Base-by-base conservation (phyloP, 2,797 vertebrate genomes). In the Sarcoramphus papa region DNA sequence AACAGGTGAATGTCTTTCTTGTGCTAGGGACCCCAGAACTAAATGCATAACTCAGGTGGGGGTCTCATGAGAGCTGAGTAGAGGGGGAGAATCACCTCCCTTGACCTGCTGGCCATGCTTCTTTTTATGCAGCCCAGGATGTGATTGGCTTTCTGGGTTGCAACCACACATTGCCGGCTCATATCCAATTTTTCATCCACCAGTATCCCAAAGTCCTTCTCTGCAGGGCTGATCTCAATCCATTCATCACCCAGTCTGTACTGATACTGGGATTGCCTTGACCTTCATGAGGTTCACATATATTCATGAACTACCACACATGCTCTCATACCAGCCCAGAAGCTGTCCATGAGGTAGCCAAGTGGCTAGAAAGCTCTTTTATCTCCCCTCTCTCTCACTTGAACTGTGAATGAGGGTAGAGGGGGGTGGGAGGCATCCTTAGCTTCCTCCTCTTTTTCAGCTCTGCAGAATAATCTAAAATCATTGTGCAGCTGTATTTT, bases 61-160 rank as follows among this genome's bases (percentile, higher is more conserved):
- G 0, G 1, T 23, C 12, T 50, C 37, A 37, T 6, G 2, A 53
- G 27, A 18, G 4, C 5, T 16, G 33, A 62, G 12, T 27, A 73
- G 37, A 40, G 37, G 27, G 50, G 8, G 7, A 85, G 53, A 50
- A 82, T 59, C 25, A 21, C 8, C 3, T 5, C 6, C 5, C 22
- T 63, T 35, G 21, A 31, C 1, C 1, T 50, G 16, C 33, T 51
- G 28, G 2, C 30, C 48, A 21, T 0, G 0, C 6, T 65, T 23
- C 37, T 81, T 48, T 30, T 78, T 12, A 43, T 67, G 37, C 14
- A 72, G 27, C 51, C 8, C 33, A 67, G 40, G 31, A 31, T 25
- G 6, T 2, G 4, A 19, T 48, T 69, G 41, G 14, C 3, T 76
- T 86, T 86, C 59, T 80, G 28, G n/a, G 22, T 7, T 30, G 3